Percentiles rank a stretch among this genome's conserved stretches.
Conservation (phyloP, 2,113 vertebrate genomes). For the Mandrillus leucophaeus region DNA sequence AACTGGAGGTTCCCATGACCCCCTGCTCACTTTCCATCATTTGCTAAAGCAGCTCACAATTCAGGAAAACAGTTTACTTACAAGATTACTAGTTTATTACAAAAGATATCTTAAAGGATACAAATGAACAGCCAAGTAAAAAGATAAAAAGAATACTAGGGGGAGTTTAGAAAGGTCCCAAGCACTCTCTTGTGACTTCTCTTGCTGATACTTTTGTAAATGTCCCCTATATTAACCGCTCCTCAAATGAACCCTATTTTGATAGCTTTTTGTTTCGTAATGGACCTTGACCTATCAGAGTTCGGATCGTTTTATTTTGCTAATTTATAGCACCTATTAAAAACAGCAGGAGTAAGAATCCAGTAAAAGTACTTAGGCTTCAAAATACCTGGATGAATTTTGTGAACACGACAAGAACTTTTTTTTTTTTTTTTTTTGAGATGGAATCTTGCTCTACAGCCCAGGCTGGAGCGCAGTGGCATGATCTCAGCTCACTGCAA, state of each 20-base stretch:
- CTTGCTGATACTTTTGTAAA: background rate
- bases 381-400: background rate
- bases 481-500: too few relatives aligned
- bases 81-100: background rate
- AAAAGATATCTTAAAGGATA: background rate
- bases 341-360: background rate
- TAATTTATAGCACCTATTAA: slow-evolving; percentile 1
- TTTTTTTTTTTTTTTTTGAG: background rate
- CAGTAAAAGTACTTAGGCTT: background rate
- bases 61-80: background rate
- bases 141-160: background rate
- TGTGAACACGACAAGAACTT: background rate
- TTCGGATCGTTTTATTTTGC: background rate
- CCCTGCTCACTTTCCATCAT: background rate
- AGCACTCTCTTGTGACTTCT: background rate
- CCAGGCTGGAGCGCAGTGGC: too few relatives aligned
- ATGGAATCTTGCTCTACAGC: too few relatives aligned
- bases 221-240: background rate
- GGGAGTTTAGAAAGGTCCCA: background rate
- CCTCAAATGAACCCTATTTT: background rate
- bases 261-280: background rate
- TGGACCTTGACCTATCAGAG: background rate
- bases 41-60: background rate
- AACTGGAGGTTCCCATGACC: background rate
- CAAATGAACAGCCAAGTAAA: background rate